A percentile compares a stretch with the other conserved stretches of the same genome.
Evolutionary conservation across 2,113 vertebrate species (phyloP).

Genomic region (Muntiacus muntjak): DNA sequence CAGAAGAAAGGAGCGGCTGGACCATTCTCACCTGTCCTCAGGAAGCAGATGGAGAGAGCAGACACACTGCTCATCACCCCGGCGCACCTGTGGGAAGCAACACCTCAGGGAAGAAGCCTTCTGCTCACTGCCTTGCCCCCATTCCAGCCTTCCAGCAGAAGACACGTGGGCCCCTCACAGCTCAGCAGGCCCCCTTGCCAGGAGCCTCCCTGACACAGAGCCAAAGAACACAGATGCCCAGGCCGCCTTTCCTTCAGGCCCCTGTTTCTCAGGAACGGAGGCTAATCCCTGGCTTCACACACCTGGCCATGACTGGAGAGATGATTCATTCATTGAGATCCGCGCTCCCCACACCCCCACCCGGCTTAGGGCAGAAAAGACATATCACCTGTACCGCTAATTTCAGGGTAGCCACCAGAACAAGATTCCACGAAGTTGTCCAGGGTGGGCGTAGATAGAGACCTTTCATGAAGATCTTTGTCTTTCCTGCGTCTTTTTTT

Average conservation of each 20-base stretch:
- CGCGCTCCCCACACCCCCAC: accelerated
- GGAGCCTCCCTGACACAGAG: background rate
- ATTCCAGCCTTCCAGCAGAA: background rate
- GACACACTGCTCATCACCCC: background rate
- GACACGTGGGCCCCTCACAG: background rate
- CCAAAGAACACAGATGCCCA: background rate
- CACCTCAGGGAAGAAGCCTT: background rate
- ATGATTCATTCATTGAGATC: background rate
- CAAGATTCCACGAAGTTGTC: background rate
- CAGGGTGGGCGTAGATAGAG: background rate
- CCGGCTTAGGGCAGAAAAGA: background rate
- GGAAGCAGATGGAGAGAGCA: background rate
- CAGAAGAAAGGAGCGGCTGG: background rate
- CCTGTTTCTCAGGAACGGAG: background rate
- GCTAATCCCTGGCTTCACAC: background rate
- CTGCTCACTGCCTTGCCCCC: background rate
- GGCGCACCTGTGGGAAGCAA: background rate
- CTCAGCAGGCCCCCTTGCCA: background rate
- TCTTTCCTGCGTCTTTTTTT: no score
- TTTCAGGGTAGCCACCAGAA: background rate
- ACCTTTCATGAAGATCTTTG: background rate
- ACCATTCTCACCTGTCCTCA: background rate
- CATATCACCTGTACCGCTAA: background rate
- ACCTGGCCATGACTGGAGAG: background rate
- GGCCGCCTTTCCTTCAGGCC: background rate